phyloP scores from a whole-genome alignment of 2,797 vertebrate species.

The Liparis tanakae region DNA sequence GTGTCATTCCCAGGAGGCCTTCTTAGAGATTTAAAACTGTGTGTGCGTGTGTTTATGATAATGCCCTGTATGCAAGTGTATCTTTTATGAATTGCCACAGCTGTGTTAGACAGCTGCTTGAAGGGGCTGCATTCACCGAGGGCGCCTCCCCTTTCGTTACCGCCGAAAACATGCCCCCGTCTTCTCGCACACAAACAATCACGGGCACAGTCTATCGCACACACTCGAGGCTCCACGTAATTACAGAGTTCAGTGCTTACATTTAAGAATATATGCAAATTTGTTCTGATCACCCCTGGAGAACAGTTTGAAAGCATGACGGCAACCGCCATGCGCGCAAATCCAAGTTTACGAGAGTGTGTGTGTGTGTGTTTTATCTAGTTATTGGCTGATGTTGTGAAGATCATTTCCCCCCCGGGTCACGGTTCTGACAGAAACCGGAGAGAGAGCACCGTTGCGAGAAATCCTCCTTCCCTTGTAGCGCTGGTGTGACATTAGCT shows the following conservation, averaged over 20 bases:
- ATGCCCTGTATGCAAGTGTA: constrained; percentile 46
- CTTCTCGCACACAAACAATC: constrained; percentile 64
- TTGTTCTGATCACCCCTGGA: constrained; percentile 57
- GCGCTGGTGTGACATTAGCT: constrained; percentile 58
- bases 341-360: constrained; percentile 13
- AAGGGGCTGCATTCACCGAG: constrained; percentile 62
- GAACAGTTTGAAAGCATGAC: constrained; percentile 53
- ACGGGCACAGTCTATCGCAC: constrained; percentile 54
- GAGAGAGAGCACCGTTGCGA: constrained; percentile 20
- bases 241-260: constrained; percentile 75
- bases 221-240: constrained; percentile 67
- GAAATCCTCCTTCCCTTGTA: constrained; percentile 33
- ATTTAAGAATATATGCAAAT: constrained; percentile 75
- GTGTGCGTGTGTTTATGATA: constrained; percentile 48
- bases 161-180: constrained; percentile 54
- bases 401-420: constrained; percentile 59
- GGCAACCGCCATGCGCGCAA: constrained; percentile 27
- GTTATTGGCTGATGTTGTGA: constrained; percentile 42
- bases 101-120: constrained; percentile 78
- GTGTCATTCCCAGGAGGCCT: constrained; percentile 62
- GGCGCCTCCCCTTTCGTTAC: constrained; percentile 52
- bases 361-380: constrained; percentile 36
- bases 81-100: constrained; percentile 78
- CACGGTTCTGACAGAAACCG: constrained; percentile 45
- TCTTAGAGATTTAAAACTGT: constrained; percentile 42